A percentile compares a stretch with the other conserved stretches of the same genome.
These are phyloP conservation scores for Crotalus viridis DNA, from an alignment of 2,113 vertebrate species.

Conservation along the genomic window DNA sequence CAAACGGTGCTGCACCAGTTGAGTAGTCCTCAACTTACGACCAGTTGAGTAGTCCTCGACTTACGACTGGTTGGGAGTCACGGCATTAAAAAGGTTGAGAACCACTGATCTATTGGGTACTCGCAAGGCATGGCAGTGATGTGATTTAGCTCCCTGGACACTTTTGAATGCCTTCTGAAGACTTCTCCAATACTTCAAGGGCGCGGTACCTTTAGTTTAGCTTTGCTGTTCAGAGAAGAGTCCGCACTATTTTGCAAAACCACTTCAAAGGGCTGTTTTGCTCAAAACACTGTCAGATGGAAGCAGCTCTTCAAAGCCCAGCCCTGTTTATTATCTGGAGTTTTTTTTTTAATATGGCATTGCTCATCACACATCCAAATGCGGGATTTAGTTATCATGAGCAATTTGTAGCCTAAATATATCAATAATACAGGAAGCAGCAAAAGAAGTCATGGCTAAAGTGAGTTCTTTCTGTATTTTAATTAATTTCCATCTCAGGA, in stretches of 20 bases:
- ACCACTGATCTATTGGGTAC: not conserved
- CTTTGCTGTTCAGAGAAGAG: not conserved
- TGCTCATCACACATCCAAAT: not conserved
- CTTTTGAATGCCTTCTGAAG: not conserved
- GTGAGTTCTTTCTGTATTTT: not conserved
- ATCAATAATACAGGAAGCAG: constrained; percentile 6
- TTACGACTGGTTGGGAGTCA: too few species aligned
- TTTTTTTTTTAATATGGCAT: not conserved
- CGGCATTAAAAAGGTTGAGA: too few species aligned
- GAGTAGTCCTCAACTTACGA: too few species aligned
- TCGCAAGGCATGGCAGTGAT: not conserved
- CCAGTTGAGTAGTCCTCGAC: too few species aligned
- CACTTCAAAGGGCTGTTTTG: not conserved
- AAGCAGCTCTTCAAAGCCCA: not conserved
- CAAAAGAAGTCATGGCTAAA: not conserved
- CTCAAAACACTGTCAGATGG: not conserved
- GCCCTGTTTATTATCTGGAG: not conserved
- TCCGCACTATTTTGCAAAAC: not conserved
- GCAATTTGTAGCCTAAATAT: not conserved
- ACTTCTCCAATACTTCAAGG: not conserved
- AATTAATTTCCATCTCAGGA: not conserved
- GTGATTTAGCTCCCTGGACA: not conserved
- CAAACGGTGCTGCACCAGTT: too few species aligned
- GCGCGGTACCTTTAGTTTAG: not conserved
- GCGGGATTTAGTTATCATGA: not conserved